phyloP scores from a whole-genome alignment of 2,888 invertebrate species.

The Cheiracanthium punctorium region DNA sequence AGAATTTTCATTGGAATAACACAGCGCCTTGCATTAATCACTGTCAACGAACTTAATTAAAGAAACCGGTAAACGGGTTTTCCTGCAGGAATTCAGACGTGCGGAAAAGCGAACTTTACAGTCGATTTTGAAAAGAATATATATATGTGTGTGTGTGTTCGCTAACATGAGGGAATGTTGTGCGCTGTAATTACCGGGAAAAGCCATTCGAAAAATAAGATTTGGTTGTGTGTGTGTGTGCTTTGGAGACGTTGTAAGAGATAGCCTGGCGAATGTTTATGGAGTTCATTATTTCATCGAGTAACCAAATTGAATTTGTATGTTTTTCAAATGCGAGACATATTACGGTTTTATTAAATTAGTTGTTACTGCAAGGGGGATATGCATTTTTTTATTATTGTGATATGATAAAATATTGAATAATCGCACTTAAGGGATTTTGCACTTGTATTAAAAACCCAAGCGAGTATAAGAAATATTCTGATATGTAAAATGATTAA shows the following conservation, averaged over 20 bases:
- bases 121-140: conserved; percentile 2
- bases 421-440: too few species aligned
- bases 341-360: neutral
- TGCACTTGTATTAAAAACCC: too few species aligned
- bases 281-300: neutral
- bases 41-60: conserved; percentile 15
- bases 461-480: too few species aligned
- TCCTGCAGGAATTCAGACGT: neutral
- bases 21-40: neutral
- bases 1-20: conserved; percentile 11
- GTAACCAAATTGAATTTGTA: neutral
- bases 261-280: neutral
- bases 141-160: too few species aligned
- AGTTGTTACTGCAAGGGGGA: neutral
- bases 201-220: conserved; percentile 8
- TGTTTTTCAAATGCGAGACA: neutral
- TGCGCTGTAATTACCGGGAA: neutral
- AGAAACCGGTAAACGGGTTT: conserved; percentile 3
- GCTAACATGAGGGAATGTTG: neutral
- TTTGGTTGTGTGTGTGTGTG: too few species aligned
- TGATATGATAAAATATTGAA: too few species aligned
- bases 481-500: too few species aligned
- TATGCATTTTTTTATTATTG: too few species aligned
- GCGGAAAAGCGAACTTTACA: conserved; percentile 9
- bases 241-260: neutral